These are phyloP conservation scores for Branchinecta lindahli DNA, from an alignment of 1,140 invertebrate genomes.

Conservation along the genomic window DNA sequence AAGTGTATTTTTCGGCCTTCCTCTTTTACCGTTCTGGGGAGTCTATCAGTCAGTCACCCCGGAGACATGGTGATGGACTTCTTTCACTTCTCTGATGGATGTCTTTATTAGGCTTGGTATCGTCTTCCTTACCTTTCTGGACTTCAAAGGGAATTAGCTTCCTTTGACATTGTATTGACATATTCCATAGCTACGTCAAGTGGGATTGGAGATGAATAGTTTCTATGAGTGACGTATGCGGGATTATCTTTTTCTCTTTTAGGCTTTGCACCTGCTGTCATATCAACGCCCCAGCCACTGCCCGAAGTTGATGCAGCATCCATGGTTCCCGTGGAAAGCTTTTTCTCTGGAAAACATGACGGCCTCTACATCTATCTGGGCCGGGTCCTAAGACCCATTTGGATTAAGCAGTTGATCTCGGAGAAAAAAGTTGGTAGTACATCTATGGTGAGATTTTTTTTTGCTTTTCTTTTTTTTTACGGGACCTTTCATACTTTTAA, in stretches of 20 bases:
- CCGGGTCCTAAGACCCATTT: conserved; percentile 64
- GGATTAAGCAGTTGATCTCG: conserved; percentile 37
- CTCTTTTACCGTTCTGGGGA: too few relatives aligned
- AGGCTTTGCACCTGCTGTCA: conserved; percentile 28
- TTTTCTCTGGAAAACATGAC: conserved; percentile 75
- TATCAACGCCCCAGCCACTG: conserved; percentile 27
- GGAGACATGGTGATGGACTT: too few relatives aligned
- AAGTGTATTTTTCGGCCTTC: too few relatives aligned
- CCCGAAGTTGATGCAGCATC: conserved; percentile 7
- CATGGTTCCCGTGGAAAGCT: conserved; percentile 26
- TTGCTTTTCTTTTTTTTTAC: conserved; percentile 16
- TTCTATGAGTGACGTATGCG: too few relatives aligned
- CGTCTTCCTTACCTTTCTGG: too few relatives aligned
- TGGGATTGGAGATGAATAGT: too few relatives aligned
- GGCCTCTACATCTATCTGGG: conserved; percentile 79
- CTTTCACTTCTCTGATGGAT: too few relatives aligned
- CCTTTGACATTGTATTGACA: too few relatives aligned
- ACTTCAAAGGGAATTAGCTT: too few relatives aligned
- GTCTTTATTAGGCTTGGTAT: too few relatives aligned
- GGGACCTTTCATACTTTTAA: not conserved
- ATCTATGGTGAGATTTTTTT: conserved; percentile 22
- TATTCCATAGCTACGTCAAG: too few relatives aligned
- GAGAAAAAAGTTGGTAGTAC: conserved; percentile 19
- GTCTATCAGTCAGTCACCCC: too few relatives aligned
- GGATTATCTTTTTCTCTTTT: conserved; percentile 11